phyloP scores from a whole-genome alignment of 2,113 vertebrate genomes.

The Muscicapa adusta region DNA sequence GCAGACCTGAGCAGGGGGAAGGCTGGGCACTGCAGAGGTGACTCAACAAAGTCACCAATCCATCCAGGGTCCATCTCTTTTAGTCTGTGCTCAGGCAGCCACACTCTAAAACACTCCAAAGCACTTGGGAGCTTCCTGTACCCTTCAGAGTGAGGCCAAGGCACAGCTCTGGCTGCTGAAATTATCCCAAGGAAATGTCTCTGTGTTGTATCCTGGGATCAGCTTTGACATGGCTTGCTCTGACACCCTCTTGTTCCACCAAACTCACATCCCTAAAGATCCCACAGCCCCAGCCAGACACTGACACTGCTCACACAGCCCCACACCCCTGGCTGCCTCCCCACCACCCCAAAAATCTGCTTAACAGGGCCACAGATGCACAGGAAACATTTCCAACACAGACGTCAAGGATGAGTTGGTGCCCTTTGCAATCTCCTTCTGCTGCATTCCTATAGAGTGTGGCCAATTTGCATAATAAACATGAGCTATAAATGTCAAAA shows the following conservation, averaged over 20 bases:
- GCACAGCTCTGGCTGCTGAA: neutral
- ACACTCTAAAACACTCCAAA: neutral
- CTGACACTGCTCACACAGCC: accelerated
- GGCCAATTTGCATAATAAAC: slow-evolving; percentile 38
- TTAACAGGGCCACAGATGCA: accelerated
- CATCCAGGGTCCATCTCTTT: no score
- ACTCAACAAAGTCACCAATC: no score
- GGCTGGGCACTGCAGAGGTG: neutral
- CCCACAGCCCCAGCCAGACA: neutral
- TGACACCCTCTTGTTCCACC: neutral
- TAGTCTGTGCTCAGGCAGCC: neutral
- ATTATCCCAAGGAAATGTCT: neutral
- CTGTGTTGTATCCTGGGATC: neutral
- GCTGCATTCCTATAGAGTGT: neutral
- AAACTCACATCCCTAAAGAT: neutral
- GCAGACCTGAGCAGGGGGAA: neutral
- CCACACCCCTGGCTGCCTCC: accelerated
- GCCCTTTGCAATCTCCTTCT: neutral
- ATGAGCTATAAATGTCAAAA: neutral
- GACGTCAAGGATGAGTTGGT: neutral
- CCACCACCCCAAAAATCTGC: neutral
- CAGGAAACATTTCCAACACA: accelerated
- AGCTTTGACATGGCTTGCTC: neutral
- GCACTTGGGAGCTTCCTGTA: neutral
- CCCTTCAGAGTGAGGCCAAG: accelerated